phyloP scores from a whole-genome alignment of 2,888 invertebrate genomes.

The Syrista parreyssii region DNA sequence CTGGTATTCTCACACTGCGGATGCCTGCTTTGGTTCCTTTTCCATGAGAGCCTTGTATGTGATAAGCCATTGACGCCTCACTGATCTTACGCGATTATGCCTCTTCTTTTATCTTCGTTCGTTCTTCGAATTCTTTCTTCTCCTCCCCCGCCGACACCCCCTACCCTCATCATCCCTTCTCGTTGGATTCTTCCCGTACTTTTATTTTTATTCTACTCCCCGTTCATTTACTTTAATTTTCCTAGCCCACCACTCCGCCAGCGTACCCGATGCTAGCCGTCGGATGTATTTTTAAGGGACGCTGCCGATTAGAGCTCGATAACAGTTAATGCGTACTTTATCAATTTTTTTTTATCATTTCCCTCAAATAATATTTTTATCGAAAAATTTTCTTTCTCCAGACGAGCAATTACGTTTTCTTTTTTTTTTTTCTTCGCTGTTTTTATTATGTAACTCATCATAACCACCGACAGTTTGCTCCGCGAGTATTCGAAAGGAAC shows the following conservation, averaged over 20 bases:
- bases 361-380: neutral
- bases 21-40: conserved; percentile 17
- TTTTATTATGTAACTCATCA: neutral
- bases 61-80: conserved; percentile 53
- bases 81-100: conserved; percentile 59
- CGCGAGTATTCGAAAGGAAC: neutral
- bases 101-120: conserved; percentile 21
- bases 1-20: neutral
- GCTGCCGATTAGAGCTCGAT: neutral
- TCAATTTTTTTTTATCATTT: neutral
- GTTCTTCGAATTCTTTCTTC: conserved; percentile 21
- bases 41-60: conserved; percentile 22
- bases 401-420: neutral
- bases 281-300: neutral
- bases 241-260: too few relatives aligned
- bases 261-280: neutral
- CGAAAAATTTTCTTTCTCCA: neutral
- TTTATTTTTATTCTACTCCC: neutral
- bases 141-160: too few relatives aligned
- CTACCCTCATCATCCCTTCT: too few relatives aligned
- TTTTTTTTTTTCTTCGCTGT: neutral
- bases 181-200: too few relatives aligned
- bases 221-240: neutral
- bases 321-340: neutral
- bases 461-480: neutral